phyloP scores from a whole-genome alignment of 1,140 invertebrate species.

The Calephelis virginiensis region DNA sequence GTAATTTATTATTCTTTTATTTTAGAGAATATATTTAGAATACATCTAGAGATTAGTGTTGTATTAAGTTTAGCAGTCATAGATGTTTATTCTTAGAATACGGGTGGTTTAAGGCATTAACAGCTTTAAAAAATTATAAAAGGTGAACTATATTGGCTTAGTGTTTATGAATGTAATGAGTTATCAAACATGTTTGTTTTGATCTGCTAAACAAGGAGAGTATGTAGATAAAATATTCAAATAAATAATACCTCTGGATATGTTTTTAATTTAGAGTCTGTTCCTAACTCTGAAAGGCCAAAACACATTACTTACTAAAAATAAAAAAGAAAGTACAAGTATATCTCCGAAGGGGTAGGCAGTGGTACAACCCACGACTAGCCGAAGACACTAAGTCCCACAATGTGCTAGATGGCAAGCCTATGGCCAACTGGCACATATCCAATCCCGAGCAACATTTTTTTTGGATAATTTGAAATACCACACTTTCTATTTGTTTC shows the following conservation, averaged over 20 bases:
- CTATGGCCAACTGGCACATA: no score
- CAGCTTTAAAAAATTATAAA: constrained; percentile 47
- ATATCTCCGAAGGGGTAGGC: no score
- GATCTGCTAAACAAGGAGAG: constrained; percentile 18
- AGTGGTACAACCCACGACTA: no score
- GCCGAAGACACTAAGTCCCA: no score
- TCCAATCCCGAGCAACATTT: no score
- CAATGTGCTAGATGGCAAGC: no score
- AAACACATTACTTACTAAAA: no score
- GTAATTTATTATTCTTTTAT: neutral
- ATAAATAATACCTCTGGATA: constrained; percentile 10
- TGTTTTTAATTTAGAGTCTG: neutral
- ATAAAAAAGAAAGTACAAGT: no score
- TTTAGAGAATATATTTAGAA: constrained; percentile 6
- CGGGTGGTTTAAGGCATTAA: constrained; percentile 31
- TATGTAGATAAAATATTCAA: constrained; percentile 24
- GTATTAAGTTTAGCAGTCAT: neutral
- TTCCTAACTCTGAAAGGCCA: no score
- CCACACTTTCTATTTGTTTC: no score
- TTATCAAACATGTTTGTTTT: constrained; percentile 18
- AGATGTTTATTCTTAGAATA: constrained; percentile 16
- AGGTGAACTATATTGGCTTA: constrained; percentile 28
- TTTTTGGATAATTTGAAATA: no score
- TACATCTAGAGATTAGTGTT: constrained; percentile 2
- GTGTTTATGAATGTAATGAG: constrained; percentile 28